These are phyloP conservation scores for Phoenicopterus ruber DNA, from an alignment of 2,113 vertebrate species.

Conservation along the genomic window DNA sequence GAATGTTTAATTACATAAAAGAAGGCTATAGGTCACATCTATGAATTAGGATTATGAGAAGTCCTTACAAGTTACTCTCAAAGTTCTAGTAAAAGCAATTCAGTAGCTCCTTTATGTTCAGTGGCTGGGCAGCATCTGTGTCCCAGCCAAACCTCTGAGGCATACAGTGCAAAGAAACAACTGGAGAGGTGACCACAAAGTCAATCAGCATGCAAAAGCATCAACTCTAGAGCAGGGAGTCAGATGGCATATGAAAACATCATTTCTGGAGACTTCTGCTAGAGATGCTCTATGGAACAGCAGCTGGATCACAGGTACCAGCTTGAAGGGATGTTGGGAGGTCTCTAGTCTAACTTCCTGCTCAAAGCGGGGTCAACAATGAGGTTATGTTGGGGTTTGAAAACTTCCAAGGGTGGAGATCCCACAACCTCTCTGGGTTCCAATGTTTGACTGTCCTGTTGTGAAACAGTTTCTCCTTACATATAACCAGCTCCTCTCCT, in stretches of 20 bases:
- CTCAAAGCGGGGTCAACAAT: background rate
- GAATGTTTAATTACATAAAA: background rate
- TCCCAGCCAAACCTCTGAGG: background rate
- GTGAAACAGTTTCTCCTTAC: background rate
- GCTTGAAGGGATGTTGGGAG: background rate
- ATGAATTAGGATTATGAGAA: background rate
- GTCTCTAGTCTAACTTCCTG: background rate
- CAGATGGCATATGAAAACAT: background rate
- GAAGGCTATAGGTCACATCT: background rate
- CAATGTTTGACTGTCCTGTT: background rate
- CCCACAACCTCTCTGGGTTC: background rate
- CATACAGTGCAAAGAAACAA: background rate
- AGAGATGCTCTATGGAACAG: background rate
- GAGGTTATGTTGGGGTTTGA: background rate
- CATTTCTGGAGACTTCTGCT: background rate
- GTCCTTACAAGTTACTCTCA: background rate
- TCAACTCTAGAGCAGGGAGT: background rate
- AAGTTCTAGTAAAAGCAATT: background rate
- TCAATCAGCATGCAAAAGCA: background rate
- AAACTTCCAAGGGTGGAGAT: background rate
- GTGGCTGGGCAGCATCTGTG: background rate
- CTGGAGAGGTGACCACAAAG: background rate
- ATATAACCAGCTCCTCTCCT: background rate
- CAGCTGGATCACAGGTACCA: background rate
- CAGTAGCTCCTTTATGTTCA: background rate